phyloP scores from a whole-genome alignment of 1,140 invertebrate species.

The Camponotus floridanus region DNA sequence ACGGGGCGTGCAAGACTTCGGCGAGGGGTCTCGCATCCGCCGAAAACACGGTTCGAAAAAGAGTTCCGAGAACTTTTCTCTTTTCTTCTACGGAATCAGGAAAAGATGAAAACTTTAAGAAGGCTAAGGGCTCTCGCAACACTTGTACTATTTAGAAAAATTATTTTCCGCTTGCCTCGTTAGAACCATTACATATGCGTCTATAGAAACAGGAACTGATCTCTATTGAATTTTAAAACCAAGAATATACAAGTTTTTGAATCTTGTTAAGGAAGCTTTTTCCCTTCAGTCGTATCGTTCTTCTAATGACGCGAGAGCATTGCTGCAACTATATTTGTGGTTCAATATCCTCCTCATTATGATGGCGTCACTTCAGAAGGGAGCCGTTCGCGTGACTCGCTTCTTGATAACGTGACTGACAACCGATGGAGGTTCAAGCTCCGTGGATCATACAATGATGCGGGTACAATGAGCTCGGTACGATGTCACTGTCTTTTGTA shows the following conservation, averaged over 20 bases:
- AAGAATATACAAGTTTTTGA: not conserved
- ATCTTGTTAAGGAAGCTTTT: not conserved
- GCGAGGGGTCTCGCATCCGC: slow-evolving; percentile 24
- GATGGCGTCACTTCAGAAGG: slow-evolving; percentile 53
- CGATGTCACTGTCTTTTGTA: slow-evolving; percentile 26
- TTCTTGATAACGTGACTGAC: slow-evolving; percentile 62
- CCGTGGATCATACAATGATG: slow-evolving; percentile 28
- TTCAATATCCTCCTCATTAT: slow-evolving; percentile 59
- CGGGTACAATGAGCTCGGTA: slow-evolving; percentile 46
- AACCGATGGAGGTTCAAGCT: slow-evolving; percentile 47
- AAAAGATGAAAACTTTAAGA: slow-evolving; percentile 7
- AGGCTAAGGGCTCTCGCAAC: not conserved
- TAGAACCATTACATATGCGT: not conserved
- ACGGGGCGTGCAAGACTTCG: slow-evolving; percentile 32
- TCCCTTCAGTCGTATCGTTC: slow-evolving; percentile 11
- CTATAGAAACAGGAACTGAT: slow-evolving; percentile 14
- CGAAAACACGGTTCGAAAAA: slow-evolving; percentile 26
- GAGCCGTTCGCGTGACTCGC: slow-evolving; percentile 52
- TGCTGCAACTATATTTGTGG: slow-evolving; percentile 46
- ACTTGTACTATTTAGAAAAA: not conserved
- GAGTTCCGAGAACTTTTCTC: slow-evolving; percentile 3
- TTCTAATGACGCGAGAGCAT: slow-evolving; percentile 31
- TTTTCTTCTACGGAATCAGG: not conserved
- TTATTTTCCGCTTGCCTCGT: slow-evolving; percentile 28
- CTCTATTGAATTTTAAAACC: not conserved